phyloP scores from a whole-genome alignment of 2,797 vertebrate species.

The Simalia tracyae region DNA sequence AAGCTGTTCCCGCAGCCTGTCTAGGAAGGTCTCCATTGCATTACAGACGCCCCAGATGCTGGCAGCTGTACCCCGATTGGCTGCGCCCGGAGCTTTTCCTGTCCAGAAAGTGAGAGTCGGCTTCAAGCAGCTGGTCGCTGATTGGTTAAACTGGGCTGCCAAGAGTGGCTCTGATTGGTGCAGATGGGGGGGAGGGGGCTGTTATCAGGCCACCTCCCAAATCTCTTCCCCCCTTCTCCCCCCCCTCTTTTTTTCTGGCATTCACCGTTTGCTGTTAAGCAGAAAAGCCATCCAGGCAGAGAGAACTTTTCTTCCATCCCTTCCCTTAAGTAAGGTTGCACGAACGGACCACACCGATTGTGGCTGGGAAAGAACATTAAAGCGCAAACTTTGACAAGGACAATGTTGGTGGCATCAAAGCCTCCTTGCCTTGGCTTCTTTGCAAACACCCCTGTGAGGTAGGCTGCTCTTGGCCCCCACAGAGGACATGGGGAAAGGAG shows the following conservation, averaged over 20 bases:
- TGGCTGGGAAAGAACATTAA: rapidly evolving
- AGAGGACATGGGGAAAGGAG: background rate
- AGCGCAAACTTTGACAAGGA: background rate
- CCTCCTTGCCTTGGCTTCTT: background rate
- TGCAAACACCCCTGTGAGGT: background rate
- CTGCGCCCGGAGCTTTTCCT: conserved; percentile 1
- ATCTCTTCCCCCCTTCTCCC: too few species aligned
- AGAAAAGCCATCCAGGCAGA: background rate
- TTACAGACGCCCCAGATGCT: conserved; percentile 11
- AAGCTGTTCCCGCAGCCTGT: background rate
- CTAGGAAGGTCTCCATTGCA: background rate
- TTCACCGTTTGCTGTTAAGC: background rate
- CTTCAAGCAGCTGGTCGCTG: background rate
- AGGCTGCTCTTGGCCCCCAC: background rate
- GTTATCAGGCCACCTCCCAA: background rate
- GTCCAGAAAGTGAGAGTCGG: background rate
- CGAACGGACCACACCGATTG: background rate
- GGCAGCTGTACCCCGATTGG: conserved; percentile 23
- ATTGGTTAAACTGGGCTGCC: conserved; percentile 38
- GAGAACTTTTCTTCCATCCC: background rate
- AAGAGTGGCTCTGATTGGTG: background rate
- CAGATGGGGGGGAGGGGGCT: conserved; percentile 9
- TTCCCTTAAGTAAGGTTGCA: background rate
- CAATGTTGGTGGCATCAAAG: background rate
- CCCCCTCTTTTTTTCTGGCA: background rate